Evolutionary conservation across 2,797 vertebrate species (phyloP), one percentile per base, ranked within the genome.

Genomic region (Enoplosus armatus): DNA sequence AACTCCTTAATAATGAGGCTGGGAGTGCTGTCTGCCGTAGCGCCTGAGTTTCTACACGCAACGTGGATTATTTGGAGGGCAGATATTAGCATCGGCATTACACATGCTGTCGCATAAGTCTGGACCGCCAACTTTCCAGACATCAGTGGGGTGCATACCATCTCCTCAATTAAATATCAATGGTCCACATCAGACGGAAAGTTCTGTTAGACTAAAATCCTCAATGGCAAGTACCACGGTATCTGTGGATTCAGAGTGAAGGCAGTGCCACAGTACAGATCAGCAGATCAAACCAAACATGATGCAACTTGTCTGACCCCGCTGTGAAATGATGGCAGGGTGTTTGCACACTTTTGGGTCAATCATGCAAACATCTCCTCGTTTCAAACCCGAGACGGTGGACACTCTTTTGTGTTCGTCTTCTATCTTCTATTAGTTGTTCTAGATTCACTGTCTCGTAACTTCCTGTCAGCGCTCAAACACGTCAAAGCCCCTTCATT

Each of bases 151-250:
- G n/a, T 56, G 6, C 43, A 29, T 27, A 39, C 18, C 8, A n/a
- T 62, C 4, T 68, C 51, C 51, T 83, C 50, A 74, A 74, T 76
- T 47, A 70, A 68, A 72, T 65, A 77, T 68, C 64, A 71, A 37
- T 8, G 47, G 51, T 70, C 63, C 64, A 62, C 24, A 61, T 81
- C 27, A 26, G 43, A 58, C 56, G 71, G 51, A 60, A 70, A 39
- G 43, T 82, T 66, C 14, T 61, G 45, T 62, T 26, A 20, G 50
- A 55, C 20, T 72, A 27, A 74, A 72, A 53, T 64, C 29, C 22
- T 45, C 24, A 37, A 24, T 41, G 35, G 14, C 3, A 68, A 59
- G 16, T 15, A 35, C 8, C 8, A 12, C 35, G 33, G n/a, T 33
- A 31, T 58, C 3, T 55, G 6, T 18, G 51, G 18, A 27, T 56